phyloP scores from a whole-genome alignment of 64 coral and sea anemone genomes.

The Stichodactyla helianthus region DNA sequence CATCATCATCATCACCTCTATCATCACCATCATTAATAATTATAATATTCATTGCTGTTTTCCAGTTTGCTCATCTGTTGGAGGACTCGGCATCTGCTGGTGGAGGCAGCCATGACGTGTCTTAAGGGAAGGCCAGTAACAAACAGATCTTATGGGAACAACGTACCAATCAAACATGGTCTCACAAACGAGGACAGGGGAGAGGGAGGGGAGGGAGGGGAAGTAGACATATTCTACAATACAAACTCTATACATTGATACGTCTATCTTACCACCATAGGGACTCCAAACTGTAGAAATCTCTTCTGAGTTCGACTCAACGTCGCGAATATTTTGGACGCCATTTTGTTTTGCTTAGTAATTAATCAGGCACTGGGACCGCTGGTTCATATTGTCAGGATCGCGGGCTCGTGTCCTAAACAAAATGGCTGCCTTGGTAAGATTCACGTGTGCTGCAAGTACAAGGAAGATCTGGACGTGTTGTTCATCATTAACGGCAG shows the following conservation, averaged over 20 bases:
- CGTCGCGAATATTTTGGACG: conserved; percentile 29
- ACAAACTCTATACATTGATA: background rate
- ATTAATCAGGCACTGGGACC: background rate
- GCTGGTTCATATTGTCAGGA: background rate
- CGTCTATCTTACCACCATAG: conserved; percentile 60
- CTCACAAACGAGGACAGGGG: background rate
- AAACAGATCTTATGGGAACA: conserved; percentile 47
- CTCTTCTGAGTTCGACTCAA: conserved; percentile 33
- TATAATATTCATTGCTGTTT: background rate
- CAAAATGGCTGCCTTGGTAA: conserved; percentile 42
- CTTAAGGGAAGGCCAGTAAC: conserved; percentile 30
- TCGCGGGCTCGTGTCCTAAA: background rate
- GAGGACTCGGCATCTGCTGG: conserved; percentile 42
- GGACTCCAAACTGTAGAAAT: conserved; percentile 75
- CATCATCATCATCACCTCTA: background rate
- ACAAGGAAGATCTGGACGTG: background rate
- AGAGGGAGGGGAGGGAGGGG: background rate
- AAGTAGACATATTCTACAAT: background rate
- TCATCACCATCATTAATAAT: background rate
- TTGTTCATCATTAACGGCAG: background rate
- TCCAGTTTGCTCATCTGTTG: conserved; percentile 46
- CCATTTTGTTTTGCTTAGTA: conserved; percentile 63
- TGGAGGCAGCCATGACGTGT: conserved; percentile 43
- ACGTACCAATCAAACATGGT: conserved; percentile 30
- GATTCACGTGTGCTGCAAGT: conserved; percentile 5